Conservation (phyloP, 2,797 vertebrate genomes). For the Notamacropus eugenii region DNA sequence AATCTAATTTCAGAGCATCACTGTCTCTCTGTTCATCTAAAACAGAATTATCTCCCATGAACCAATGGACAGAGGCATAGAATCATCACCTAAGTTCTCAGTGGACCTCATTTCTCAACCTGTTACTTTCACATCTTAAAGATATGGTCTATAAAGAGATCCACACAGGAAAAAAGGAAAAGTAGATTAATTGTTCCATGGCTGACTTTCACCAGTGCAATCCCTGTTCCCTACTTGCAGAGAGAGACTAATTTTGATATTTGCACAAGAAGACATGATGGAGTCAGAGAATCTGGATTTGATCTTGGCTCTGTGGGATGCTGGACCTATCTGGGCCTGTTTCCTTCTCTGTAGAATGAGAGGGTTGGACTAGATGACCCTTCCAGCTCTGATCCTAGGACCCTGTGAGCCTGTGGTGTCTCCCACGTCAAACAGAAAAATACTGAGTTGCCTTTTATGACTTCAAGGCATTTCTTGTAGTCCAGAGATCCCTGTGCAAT, state of each 20-base stretch:
- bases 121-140: neutral
- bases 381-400: neutral
- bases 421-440: neutral
- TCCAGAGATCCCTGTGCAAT: constrained; percentile 50
- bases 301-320: neutral
- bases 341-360: neutral
- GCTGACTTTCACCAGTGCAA: neutral
- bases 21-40: neutral
- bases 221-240: neutral
- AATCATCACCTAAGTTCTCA: neutral
- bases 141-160: neutral
- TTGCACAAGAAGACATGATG: neutral
- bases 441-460: neutral
- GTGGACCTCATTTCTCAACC: neutral
- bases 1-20: neutral
- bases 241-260: neutral
- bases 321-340: neutral
- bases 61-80: neutral
- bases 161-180: neutral
- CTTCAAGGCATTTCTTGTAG: neutral
- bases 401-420: neutral
- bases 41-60: neutral
- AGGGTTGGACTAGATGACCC: neutral
- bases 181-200: neutral
- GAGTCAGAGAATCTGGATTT: neutral